Percentiles rank a stretch among this genome's conserved stretches.
Evolutionary conservation across 2,888 invertebrate genomes (phyloP).

Genomic region (Plebejus anna): DNA sequence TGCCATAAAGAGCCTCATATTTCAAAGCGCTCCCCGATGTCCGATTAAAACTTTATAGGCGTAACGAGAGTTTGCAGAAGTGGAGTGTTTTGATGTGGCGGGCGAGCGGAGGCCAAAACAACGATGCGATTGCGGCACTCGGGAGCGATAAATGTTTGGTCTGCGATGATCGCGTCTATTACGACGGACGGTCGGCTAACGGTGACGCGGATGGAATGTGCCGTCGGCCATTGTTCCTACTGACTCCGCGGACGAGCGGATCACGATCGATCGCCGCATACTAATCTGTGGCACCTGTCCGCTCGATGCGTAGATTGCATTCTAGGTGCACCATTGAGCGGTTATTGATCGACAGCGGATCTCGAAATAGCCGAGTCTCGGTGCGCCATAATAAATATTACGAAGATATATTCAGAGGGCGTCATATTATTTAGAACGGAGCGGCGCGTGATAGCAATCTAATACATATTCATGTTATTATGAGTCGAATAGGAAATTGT

Average conservation of each 20-base stretch:
- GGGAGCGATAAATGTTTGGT: slow-evolving; percentile 27
- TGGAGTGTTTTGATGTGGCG: background rate
- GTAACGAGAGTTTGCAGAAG: slow-evolving; percentile 14
- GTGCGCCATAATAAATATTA: slow-evolving; percentile 30
- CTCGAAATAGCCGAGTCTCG: background rate
- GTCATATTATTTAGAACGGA: slow-evolving; percentile 28
- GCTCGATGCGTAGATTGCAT: slow-evolving; percentile 8
- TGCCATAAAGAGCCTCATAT: slow-evolving; percentile 30
- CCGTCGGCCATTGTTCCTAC: slow-evolving; percentile 65
- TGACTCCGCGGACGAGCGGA: slow-evolving; percentile 59
- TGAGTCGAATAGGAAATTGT: slow-evolving; percentile 35
- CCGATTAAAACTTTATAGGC: slow-evolving; percentile 31
- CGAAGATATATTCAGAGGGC: slow-evolving; percentile 21
- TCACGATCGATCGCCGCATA: slow-evolving; percentile 56
- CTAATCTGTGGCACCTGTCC: slow-evolving; percentile 42
- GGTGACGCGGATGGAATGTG: slow-evolving; percentile 69
- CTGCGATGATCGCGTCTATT: slow-evolving; percentile 56
- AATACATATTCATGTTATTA: slow-evolving; percentile 34
- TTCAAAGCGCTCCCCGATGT: slow-evolving; percentile 26
- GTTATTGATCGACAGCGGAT: slow-evolving; percentile 11
- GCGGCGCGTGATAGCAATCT: slow-evolving; percentile 24
- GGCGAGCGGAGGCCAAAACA: background rate
- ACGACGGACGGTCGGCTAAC: slow-evolving; percentile 57
- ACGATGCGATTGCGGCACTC: background rate
- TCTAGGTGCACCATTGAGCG: background rate